These are phyloP conservation scores for Lissonota sp. DNA, from an alignment of 2,888 invertebrate genomes.

Conservation along the genomic window DNA sequence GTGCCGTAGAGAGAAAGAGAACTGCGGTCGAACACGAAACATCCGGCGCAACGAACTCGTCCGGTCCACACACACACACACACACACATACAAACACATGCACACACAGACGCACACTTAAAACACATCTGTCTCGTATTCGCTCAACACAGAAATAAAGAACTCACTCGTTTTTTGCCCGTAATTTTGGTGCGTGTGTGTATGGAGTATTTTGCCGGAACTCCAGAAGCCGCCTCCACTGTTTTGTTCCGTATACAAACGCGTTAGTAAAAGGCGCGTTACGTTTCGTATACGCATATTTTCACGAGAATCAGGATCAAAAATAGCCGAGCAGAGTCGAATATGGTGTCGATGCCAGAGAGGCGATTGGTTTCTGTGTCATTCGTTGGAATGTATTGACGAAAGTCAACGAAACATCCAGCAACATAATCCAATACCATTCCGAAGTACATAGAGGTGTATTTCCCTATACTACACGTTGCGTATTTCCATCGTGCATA, in stretches of 20 bases:
- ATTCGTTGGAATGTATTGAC: not conserved
- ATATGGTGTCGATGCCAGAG: not conserved
- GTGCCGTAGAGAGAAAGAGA: slow-evolving; percentile 8
- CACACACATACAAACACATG: not conserved
- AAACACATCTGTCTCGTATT: slow-evolving; percentile 43
- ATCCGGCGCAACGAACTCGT: slow-evolving; percentile 78
- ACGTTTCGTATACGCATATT: slow-evolving; percentile 5
- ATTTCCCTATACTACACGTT: too few relatives aligned
- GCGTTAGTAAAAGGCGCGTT: slow-evolving; percentile 24
- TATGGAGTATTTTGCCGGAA: not conserved
- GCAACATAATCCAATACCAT: too few relatives aligned
- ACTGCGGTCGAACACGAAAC: slow-evolving; percentile 71
- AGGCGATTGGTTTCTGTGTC: not conserved
- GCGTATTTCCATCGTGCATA: too few relatives aligned
- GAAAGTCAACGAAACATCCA: too few relatives aligned
- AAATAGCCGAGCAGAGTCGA: slow-evolving; percentile 14
- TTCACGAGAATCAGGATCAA: not conserved
- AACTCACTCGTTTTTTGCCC: slow-evolving; percentile 30
- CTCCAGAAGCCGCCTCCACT: slow-evolving; percentile 14
- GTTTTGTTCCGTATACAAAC: slow-evolving; percentile 19
- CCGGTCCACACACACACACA: slow-evolving; percentile 57
- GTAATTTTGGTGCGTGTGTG: slow-evolving; percentile 23
- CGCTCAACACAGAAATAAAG: slow-evolving; percentile 57
- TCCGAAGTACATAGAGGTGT: too few relatives aligned
- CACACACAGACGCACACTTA: too few relatives aligned